phyloP scores from a whole-genome alignment of 2,888 invertebrate species.

The Hypselothyrea guttata region DNA sequence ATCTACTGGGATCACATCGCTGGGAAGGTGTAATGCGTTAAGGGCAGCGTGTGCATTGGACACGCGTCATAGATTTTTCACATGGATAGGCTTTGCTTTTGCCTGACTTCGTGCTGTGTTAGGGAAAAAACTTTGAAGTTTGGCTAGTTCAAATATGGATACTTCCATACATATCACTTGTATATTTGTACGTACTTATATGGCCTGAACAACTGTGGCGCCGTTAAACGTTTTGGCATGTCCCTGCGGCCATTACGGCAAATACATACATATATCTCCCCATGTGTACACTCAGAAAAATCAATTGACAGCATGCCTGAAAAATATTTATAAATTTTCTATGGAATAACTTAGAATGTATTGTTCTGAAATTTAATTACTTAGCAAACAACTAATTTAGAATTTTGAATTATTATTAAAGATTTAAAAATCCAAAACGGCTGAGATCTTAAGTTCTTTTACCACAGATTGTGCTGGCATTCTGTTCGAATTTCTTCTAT shows the following conservation, averaged over 20 bases:
- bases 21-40: slow-evolving; percentile 71
- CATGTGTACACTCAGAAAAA: not conserved
- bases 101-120: slow-evolving; percentile 34
- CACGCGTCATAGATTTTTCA: slow-evolving; percentile 76
- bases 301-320: not conserved
- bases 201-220: slow-evolving; percentile 33
- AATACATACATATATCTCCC: slow-evolving; percentile 10
- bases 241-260: slow-evolving; percentile 47
- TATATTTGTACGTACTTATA: too few relatives aligned
- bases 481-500: not conserved
- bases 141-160: not conserved
- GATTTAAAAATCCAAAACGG: too few relatives aligned
- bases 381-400: too few relatives aligned
- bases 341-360: too few relatives aligned
- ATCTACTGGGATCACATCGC: slow-evolving; percentile 11
- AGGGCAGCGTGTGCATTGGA: slow-evolving; percentile 57
- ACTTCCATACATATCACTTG: too few relatives aligned
- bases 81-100: slow-evolving; percentile 68
- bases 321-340: not conserved
- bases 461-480: too few relatives aligned
- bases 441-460: too few relatives aligned
- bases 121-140: slow-evolving; percentile 1
- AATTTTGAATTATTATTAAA: too few relatives aligned
- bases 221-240: slow-evolving; percentile 67
- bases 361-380: too few relatives aligned